Evolutionary conservation across 2,113 vertebrate species (phyloP), one percentile per base, ranked within the genome.

Genomic region (Cariama cristata): DNA sequence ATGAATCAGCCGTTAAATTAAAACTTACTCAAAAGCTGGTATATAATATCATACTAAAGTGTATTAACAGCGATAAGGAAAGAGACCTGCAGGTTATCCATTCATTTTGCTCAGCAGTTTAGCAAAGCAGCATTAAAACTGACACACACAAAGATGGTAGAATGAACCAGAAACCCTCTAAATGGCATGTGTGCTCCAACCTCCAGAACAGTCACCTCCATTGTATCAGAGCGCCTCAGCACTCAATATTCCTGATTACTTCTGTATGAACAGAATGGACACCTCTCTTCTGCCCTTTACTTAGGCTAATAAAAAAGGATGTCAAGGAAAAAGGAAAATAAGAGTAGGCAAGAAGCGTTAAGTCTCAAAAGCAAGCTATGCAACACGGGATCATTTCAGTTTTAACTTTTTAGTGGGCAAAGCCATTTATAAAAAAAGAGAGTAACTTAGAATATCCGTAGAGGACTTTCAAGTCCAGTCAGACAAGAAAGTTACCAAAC

Each of bases 51-150:
- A 68, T 14, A 44, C 27, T 27, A 2, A 71, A 72, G 27, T 4
- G 26, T 59, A 47, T 19, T 26, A 26, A 12, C 5, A 14, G 79
- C 0, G 12, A 28, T 18, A 84, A 91, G 55, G 55, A 30, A 10
- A 83, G 55, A 56, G 60, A 59, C 56, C 81, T 69, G 77, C 76
- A 87, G 74, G 81, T 84, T 80, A 28, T 8, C 27, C 72, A 50
- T 86, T 26, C 75, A 32, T 63, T 84, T 53, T 69, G 87, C 93
- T 96, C 93, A 96, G 94, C 88, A 76, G 64, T 83, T 97, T 24
- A 62, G 79, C 77, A 72, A 5, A 6, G 63, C 4, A 71, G 59
- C 76, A 55, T 75, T 85, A 90, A 86, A 88, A 59, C 88, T 23
- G 3, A 47, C 26, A 19, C 52, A 60, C 76, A 95, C 62, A 97